phyloP scores from a whole-genome alignment of 2,797 vertebrate genomes.

The Corythornis leucogaster region DNA sequence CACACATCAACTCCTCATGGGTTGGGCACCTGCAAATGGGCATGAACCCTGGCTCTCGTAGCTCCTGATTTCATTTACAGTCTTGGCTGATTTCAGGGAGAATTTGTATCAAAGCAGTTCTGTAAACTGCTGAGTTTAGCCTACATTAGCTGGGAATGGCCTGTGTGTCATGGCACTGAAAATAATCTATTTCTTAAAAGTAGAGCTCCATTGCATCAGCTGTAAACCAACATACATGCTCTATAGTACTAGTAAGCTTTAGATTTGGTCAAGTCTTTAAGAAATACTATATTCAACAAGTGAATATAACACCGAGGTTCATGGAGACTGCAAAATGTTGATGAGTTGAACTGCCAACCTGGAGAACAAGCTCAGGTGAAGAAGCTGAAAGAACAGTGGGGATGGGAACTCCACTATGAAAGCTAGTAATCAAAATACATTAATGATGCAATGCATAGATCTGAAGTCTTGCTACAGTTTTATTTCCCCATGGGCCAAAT shows the following conservation, averaged over 20 bases:
- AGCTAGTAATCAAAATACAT: neutral
- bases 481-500: neutral
- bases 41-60: neutral
- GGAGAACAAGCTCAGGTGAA: neutral
- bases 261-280: neutral
- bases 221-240: neutral
- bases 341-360: neutral
- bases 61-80: neutral
- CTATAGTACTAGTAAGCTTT: neutral
- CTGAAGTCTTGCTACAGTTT: neutral
- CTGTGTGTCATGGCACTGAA: neutral
- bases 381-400: neutral
- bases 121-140: neutral
- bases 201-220: neutral
- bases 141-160: neutral
- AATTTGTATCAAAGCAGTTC: neutral
- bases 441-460: neutral
- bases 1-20: too few species aligned
- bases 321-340: neutral
- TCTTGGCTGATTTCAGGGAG: neutral
- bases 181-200: neutral
- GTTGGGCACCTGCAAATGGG: neutral
- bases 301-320: neutral
- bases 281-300: neutral
- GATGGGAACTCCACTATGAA: neutral